Percentiles rank a stretch among this genome's conserved stretches.
Conservation (phyloP, 2,797 vertebrate genomes). For the Poecilia gillii region DNA sequence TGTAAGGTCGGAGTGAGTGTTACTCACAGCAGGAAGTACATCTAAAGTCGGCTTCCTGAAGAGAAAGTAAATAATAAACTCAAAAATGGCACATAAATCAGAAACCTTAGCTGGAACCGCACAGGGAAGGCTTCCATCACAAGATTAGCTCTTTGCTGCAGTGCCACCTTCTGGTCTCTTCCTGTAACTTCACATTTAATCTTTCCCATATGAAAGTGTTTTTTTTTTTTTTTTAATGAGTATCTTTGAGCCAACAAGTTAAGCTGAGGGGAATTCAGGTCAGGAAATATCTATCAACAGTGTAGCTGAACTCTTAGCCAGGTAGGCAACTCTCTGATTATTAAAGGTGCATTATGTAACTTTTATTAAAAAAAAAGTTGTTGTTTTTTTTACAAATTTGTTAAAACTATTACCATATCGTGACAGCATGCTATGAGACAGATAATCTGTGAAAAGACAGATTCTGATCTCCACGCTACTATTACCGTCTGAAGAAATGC, state of each 20-base stretch:
- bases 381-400: too few relatives aligned
- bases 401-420: too few relatives aligned
- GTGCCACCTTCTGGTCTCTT: conserved; percentile 73
- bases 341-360: too few relatives aligned
- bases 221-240: conserved; percentile 27
- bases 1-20: neutral
- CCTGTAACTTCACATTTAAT: conserved; percentile 53
- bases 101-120: conserved; percentile 35
- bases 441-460: too few relatives aligned
- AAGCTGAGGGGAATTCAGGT: conserved; percentile 51
- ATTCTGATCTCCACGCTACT: too few relatives aligned
- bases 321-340: neutral
- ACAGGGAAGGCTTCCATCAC: conserved; percentile 30
- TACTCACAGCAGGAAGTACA: conserved; percentile 40
- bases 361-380: too few relatives aligned
- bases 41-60: conserved; percentile 29
- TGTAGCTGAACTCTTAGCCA: neutral
- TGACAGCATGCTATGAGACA: too few relatives aligned
- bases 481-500: too few relatives aligned
- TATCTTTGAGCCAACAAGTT: conserved; percentile 39
- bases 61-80: conserved; percentile 56
- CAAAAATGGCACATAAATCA: conserved; percentile 50
- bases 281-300: conserved; percentile 23
- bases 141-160: conserved; percentile 56
- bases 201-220: conserved; percentile 63